Percentiles rank a stretch among this genome's conserved stretches.
phyloP scores from a whole-genome alignment of 1,140 invertebrate species.

The Calephelis virginiensis region DNA sequence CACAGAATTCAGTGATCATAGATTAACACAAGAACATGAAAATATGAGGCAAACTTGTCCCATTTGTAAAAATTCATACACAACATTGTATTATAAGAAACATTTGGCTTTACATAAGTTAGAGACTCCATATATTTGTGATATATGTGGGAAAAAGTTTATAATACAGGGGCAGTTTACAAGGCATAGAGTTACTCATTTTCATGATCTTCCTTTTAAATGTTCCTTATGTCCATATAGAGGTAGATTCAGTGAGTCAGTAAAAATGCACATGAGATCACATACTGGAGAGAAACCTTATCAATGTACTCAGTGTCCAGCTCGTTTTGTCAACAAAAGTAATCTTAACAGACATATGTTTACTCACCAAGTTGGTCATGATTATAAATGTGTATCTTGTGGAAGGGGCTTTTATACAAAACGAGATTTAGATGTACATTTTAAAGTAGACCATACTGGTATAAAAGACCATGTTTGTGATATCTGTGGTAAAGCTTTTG shows the following conservation, averaged over 20 bases:
- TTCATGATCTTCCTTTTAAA: constrained; percentile 58
- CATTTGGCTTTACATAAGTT: constrained; percentile 33
- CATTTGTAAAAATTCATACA: constrained; percentile 49
- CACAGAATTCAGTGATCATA: constrained; percentile 49
- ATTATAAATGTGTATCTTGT: constrained; percentile 62
- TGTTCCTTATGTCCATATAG: constrained; percentile 64
- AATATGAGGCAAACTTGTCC: constrained; percentile 51
- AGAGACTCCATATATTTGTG: constrained; percentile 52
- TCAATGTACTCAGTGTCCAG: constrained; percentile 70
- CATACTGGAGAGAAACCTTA: constrained; percentile 78
- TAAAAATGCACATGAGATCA: constrained; percentile 75
- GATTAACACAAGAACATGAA: constrained; percentile 54
- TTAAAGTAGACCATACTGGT: constrained; percentile 74
- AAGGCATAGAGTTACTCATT: constrained; percentile 59
- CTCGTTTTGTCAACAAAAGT: constrained; percentile 73
- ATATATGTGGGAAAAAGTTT: constrained; percentile 70
- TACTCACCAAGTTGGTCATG: constrained; percentile 53
- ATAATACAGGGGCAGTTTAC: constrained; percentile 48
- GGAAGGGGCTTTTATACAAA: constrained; percentile 58
- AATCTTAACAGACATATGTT: constrained; percentile 74
- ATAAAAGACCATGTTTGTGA: constrained; percentile 76
- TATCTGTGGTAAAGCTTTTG: constrained; percentile 77
- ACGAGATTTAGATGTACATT: constrained; percentile 53
- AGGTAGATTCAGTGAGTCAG: constrained; percentile 58
- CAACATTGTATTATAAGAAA: constrained; percentile 47